phyloP scores from a whole-genome alignment of 2,888 invertebrate genomes.

The Hemistola chrysoprasaria region DNA sequence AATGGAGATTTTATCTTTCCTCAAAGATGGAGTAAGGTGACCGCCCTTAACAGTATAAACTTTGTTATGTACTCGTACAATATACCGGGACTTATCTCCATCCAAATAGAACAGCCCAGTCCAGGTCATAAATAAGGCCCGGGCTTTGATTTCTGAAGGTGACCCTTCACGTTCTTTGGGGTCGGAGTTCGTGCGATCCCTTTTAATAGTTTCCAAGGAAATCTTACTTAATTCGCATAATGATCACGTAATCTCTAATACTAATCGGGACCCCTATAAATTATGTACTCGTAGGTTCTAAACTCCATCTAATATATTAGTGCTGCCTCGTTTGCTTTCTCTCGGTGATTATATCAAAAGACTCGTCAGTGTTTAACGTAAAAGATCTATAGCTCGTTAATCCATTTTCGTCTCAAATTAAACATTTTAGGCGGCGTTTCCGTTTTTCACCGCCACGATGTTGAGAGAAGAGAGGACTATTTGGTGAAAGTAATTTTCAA shows the following conservation, averaged over 20 bases:
- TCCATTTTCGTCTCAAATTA: constrained; percentile 70
- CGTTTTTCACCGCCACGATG: constrained; percentile 54
- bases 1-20: constrained; percentile 75
- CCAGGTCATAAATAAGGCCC: constrained; percentile 74
- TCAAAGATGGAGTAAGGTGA: constrained; percentile 67
- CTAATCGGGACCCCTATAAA: constrained; percentile 52
- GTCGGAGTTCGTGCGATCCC: constrained; percentile 60
- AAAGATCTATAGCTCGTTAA: constrained; percentile 52
- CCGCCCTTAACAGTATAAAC: constrained; percentile 66
- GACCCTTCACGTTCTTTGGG: constrained; percentile 63
- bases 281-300: constrained; percentile 46
- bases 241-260: constrained; percentile 60
- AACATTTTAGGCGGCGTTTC: constrained; percentile 72
- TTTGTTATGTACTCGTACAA: constrained; percentile 69
- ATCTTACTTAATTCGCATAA: constrained; percentile 70
- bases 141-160: constrained; percentile 77
- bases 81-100: constrained; percentile 68
- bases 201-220: constrained; percentile 70
- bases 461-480: constrained; percentile 55
- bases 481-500: constrained; percentile 69
- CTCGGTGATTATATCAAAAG: constrained; percentile 32
- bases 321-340: constrained; percentile 31
- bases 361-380: constrained; percentile 24
- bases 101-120: constrained; percentile 57
- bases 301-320: constrained; percentile 31